Evolutionary conservation across 2,888 invertebrate species (phyloP).

Genomic region (Meghimatium bilineatum): DNA sequence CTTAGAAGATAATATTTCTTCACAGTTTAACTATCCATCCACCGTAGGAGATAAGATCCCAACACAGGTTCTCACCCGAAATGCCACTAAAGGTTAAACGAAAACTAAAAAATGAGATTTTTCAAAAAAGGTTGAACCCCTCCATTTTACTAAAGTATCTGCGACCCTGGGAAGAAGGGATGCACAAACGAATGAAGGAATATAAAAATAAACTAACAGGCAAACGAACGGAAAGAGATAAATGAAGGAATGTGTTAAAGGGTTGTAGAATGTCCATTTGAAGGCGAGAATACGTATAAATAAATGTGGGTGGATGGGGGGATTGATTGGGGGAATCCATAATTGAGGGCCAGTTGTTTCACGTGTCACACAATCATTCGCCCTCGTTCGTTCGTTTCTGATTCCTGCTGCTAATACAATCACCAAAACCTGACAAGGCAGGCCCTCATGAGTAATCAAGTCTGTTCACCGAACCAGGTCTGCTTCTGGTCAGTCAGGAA

Average conservation of each 20-base stretch:
- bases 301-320: neutral
- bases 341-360: neutral
- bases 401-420: conserved; percentile 1
- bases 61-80: too few species aligned
- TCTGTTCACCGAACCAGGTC: neutral
- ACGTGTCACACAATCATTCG: neutral
- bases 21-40: too few species aligned
- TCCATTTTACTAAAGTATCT: too few species aligned
- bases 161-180: too few species aligned
- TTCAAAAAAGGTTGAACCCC: too few species aligned
- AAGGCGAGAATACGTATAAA: neutral
- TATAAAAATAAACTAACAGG: neutral
- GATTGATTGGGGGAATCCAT: neutral
- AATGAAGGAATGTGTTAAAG: neutral
- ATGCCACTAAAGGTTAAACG: too few species aligned
- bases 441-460: neutral
- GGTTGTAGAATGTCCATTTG: neutral
- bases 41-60: too few species aligned
- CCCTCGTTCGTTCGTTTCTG: neutral
- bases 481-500: neutral
- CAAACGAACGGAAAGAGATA: too few species aligned
- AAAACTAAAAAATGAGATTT: too few species aligned
- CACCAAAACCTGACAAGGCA: neutral
- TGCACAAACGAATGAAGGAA: neutral
- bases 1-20: too few species aligned